These are phyloP conservation scores for Cichladusa arquata DNA, from an alignment of 2,113 vertebrate genomes.

Conservation along the genomic window DNA sequence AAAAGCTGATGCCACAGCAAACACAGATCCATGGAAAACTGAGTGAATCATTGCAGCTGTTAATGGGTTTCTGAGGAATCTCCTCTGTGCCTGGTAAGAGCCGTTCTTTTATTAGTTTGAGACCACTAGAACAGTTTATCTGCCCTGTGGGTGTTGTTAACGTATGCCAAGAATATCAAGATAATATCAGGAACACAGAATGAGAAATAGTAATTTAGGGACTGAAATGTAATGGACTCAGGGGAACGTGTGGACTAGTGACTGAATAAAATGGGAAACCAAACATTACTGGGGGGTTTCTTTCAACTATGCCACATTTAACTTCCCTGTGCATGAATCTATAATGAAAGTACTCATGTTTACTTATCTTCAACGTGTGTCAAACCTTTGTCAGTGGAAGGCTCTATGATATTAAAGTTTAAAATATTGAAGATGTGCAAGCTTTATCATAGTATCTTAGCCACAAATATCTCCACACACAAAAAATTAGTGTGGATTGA, in stretches of 20 bases:
- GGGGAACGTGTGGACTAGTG: neutral
- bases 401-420: neutral
- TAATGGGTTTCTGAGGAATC: slow-evolving; percentile 25
- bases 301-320: neutral
- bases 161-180: slow-evolving; percentile 18
- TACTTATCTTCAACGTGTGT: accelerated
- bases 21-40: neutral
- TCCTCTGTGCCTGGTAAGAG: neutral
- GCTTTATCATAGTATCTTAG: neutral
- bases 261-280: neutral
- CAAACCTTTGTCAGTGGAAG: neutral
- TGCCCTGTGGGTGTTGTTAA: neutral
- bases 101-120: slow-evolving; percentile 23
- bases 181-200: slow-evolving; percentile 1
- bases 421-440: neutral
- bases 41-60: slow-evolving; percentile 1
- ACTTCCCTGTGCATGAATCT: neutral
- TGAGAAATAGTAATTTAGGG: neutral
- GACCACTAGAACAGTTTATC: slow-evolving; percentile 20
- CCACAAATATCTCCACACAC: neutral
- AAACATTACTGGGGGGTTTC: neutral
- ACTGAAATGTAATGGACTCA: neutral
- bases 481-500: neutral
- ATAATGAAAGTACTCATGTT: neutral
- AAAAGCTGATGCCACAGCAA: neutral